Base-by-base conservation (phyloP, 2,113 vertebrate genomes). In the Nannobrachium achirus region DNA sequence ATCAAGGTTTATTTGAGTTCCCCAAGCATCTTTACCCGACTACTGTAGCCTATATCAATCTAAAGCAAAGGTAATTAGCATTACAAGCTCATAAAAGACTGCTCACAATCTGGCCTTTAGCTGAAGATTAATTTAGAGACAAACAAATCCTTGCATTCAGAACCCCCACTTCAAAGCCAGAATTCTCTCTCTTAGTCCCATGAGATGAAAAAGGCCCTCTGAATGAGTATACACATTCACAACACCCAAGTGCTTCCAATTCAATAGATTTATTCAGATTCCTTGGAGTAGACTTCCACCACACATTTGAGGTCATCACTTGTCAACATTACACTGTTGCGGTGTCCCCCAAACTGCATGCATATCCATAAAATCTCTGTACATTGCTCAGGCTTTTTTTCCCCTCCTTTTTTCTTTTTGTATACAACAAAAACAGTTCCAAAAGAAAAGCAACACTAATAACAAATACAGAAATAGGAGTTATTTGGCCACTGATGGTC, bases 181-280 rank as follows among this genome's bases (percentile, higher is more conserved):
- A 48, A 11, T n/a, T 25, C 52, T 13, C 13, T 20, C 18, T 6
- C 6, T 19, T 11, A 6, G 50, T 52, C 33, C 41, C 9, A 13
- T 4, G 18, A 11, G 14, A 16, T 14, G 4, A 0, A 45, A n/a
- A 52, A 52, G 5, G 13, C 4, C 20, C 13, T 57, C 14, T 10
- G 20, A 41, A n/a, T 1, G 60, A 76, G 42, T 42, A 48, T 1
- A 60, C 73, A 64, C 0, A 7, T 66, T 75, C 39, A 65, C 60
- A 81, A 84, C 39, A 70, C 73, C 44, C 55, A 79, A 80, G 66
- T 56, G 56, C 0, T 53, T 79, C 71, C 53, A 68, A 79, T 68
- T 81, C 75, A 85, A 82, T 69, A 83, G 15, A 73, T 91, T 86
- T 90, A 91, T 91, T 53, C 53, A 76, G 64, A n/a, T 63, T 73